Conservation (phyloP, 1,140 invertebrate genomes). For the Pinna nobilis region DNA sequence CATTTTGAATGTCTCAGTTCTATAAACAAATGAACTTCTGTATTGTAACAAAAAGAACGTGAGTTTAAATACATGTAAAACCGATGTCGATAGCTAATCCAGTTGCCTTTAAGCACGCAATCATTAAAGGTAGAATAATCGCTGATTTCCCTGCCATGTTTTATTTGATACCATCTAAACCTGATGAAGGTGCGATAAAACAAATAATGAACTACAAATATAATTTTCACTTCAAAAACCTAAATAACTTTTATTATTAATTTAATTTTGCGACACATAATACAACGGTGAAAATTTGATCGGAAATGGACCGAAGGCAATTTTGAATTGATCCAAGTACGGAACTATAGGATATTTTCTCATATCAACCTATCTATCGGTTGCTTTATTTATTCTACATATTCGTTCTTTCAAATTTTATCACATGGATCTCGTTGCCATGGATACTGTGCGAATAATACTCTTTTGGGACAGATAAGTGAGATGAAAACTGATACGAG, state of each 20-base stretch:
- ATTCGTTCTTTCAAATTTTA: constrained; percentile 14
- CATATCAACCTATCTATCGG: constrained; percentile 5
- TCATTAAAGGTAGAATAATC: too few relatives aligned
- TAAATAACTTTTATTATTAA: constrained; percentile 20
- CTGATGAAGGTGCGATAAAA: too few relatives aligned
- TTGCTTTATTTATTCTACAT: constrained; percentile 22
- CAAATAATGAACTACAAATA: too few relatives aligned
- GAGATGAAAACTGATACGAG: constrained; percentile 7
- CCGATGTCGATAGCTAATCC: too few relatives aligned
- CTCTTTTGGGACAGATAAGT: constrained; percentile 21
- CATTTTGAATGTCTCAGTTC: too few relatives aligned
- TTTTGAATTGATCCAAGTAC: constrained; percentile 3
- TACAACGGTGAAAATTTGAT: constrained; percentile 2
- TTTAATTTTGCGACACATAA: constrained; percentile 11
- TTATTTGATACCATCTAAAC: too few relatives aligned
- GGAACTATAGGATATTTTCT: constrained; percentile 11
- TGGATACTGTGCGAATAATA: constrained; percentile 18
- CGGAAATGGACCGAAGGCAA: background rate
- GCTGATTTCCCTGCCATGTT: too few relatives aligned
- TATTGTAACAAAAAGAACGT: too few relatives aligned
- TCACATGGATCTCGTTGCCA: constrained; percentile 10
- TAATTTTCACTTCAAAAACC: too few relatives aligned
- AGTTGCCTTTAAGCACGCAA: too few relatives aligned
- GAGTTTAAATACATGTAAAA: too few relatives aligned
- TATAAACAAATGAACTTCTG: too few relatives aligned